Percentiles rank a stretch among this genome's conserved stretches.
Conservation (phyloP, 2,113 vertebrate genomes). For the Tupaia chinensis region DNA sequence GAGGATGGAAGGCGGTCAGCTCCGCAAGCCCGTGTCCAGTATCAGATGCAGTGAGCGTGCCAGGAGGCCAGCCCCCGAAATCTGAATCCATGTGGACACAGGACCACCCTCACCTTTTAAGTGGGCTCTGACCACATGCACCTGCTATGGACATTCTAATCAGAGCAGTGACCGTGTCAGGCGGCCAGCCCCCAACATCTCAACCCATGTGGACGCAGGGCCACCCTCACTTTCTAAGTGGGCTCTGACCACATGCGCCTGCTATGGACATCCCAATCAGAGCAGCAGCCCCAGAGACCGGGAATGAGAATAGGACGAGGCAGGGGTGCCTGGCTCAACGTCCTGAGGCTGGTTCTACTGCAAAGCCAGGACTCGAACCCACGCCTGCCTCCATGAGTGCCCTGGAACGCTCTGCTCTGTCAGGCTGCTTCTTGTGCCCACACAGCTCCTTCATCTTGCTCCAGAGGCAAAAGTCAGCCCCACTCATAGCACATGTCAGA, state of each 20-base stretch:
- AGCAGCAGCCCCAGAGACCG: rapidly evolving
- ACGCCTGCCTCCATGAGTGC: rapidly evolving
- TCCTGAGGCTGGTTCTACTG: rapidly evolving
- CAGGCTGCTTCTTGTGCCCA: background rate
- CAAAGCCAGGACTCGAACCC: background rate
- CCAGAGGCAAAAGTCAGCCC: background rate
- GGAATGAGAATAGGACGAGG: background rate
- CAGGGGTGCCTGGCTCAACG: background rate
- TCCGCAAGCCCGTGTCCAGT: rapidly evolving
- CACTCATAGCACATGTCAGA: background rate
- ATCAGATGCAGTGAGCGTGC: too few species aligned
- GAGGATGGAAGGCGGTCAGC: constrained; percentile 21
- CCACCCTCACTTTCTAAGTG: background rate
- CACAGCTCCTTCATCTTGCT: background rate
- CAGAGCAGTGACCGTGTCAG: too few species aligned
- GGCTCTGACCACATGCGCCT: rapidly evolving
- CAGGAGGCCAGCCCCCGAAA: too few species aligned
- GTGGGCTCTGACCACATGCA: rapidly evolving
- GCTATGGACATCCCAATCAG: rapidly evolving
- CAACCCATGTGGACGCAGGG: too few species aligned
- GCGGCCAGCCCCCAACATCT: too few species aligned
- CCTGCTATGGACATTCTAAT: background rate
- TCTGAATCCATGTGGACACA: too few species aligned
- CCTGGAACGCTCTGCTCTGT: background rate
- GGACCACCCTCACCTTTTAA: too few species aligned